phyloP scores from a whole-genome alignment of 2,888 invertebrate species.

The Drosophila silvestris region DNA sequence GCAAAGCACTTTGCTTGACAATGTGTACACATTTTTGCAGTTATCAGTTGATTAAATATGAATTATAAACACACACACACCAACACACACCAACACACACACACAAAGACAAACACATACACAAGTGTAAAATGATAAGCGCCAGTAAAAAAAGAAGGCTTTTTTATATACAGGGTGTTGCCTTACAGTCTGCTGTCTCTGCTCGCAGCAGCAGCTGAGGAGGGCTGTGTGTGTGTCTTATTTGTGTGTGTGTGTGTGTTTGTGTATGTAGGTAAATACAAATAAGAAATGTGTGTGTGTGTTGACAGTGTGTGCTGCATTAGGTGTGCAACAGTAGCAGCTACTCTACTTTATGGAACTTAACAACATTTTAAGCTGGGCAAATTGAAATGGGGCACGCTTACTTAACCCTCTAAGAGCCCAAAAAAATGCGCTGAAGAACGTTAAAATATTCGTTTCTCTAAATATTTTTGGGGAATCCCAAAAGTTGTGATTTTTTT shows the following conservation, averaged over 20 bases:
- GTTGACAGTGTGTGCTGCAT: not conserved
- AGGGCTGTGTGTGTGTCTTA: not conserved
- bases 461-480: not conserved
- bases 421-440: not conserved
- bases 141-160: conserved; percentile 51
- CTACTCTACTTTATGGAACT: not conserved
- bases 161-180: conserved; percentile 63
- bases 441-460: not conserved
- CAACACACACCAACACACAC: conserved; percentile 14
- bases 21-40: conserved; percentile 53
- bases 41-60: conserved; percentile 81
- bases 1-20: conserved; percentile 32
- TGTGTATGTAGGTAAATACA: not conserved
- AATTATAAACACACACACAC: conserved; percentile 60
- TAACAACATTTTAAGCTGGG: not conserved
- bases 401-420: not conserved
- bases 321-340: conserved; percentile 10
- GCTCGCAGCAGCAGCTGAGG: not conserved
- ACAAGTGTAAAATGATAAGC: conserved; percentile 71
- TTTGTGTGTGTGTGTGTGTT: not conserved
- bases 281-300: not conserved
- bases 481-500: not conserved
- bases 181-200: not conserved
- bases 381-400: not conserved
- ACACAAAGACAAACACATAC: not conserved